Conservation (phyloP, 2,113 vertebrate species). For the Rynchops niger region DNA sequence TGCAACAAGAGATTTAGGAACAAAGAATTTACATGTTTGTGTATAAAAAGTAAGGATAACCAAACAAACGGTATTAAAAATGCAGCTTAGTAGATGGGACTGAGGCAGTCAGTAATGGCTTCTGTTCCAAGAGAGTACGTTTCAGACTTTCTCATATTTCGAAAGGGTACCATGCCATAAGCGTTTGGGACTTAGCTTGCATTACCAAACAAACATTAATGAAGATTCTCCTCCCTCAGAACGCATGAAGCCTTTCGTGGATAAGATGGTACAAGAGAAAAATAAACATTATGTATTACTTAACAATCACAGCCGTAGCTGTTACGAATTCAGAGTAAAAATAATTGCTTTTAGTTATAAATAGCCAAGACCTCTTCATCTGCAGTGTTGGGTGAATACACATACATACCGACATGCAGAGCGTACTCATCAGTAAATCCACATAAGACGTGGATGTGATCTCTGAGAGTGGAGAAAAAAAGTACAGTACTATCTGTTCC, state of each 20-base stretch:
- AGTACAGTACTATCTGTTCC: neutral
- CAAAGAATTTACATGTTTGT: neutral
- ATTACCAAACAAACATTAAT: neutral
- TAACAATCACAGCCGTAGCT: neutral
- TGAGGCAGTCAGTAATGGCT: neutral
- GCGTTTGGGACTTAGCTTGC: neutral
- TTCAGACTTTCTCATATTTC: neutral
- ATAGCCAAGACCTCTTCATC: neutral
- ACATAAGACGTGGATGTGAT: neutral
- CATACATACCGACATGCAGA: neutral
- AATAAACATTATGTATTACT: neutral
- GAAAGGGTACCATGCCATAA: neutral
- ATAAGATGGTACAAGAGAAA: neutral
- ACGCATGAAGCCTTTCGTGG: neutral
- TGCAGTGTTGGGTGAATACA: rapidly evolving
- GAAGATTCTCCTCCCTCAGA: neutral
- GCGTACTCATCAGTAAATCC: neutral
- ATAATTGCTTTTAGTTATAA: neutral
- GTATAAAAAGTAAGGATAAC: neutral
- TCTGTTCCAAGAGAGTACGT: neutral
- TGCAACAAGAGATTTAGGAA: neutral
- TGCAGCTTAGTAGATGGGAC: neutral
- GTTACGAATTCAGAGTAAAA: neutral
- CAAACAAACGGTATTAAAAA: neutral
- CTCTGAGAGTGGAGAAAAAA: neutral